Base-by-base conservation (phyloP, 2,888 invertebrate genomes). In the Halictus ligatus region DNA sequence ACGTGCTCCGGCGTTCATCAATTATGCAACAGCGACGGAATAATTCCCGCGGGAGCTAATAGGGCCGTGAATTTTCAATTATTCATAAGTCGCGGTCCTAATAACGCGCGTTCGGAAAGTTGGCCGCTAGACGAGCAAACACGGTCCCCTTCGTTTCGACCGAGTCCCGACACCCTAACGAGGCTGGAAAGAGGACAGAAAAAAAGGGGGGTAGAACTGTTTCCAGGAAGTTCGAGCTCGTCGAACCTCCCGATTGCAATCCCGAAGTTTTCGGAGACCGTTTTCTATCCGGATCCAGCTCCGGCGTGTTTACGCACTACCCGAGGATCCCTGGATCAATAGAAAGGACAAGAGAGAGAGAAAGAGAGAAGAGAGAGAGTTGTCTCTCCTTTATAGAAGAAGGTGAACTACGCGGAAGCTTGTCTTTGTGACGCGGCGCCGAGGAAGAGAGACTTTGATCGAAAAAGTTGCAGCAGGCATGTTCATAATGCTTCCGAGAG, bases 21-120 rank as follows among this genome's bases (percentile, higher is more conserved):
- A 85, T 85, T 80, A 84, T 80, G 74, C 50, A 85, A 84, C 77
- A 78, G 40, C 64, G 48, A 54, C 71, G 75, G 78, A 84, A 80
- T 71, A 58, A 73, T 81, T 73, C 69, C 67, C 77, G 69, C n/a
- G 72, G 25, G 75, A 75, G 85, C 83, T 83, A 83, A 85, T 83
- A 78, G 80, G 75, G 75, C 60, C 76, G 71, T 46, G 74, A 40
- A 75, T 72, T 50, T 71, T 81, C 81, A 15, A 78, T 86, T 84
- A 86, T 86, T 86, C 85, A 78, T 78, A 58, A 75, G 58, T 10
- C 71, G 74, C 48, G 67, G 67, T 48, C n/a, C 75, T 82, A 78
- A 82, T 82, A 73, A 46, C 75, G 67, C 43, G 46, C 48, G 73
- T 78, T 72, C n/a, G 54, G 72, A 74, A 78, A 86, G 86, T 84